phyloP scores from a whole-genome alignment of 2,888 invertebrate genomes.

The Drosophila rubida region DNA sequence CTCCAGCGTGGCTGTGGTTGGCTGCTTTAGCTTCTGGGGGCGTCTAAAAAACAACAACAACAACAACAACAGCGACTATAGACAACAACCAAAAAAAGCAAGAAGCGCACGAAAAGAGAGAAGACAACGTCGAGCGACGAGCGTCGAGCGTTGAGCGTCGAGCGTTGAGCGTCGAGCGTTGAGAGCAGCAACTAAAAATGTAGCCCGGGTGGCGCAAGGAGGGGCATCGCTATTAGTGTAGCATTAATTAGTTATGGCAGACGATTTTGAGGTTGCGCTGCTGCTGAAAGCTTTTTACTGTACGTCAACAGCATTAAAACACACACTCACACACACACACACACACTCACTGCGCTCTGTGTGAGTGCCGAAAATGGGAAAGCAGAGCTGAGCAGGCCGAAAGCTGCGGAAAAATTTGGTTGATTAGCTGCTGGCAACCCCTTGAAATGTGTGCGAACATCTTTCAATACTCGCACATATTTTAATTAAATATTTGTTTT shows the following conservation, averaged over 20 bases:
- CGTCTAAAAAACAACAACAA: conserved; percentile 50
- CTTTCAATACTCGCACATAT: conserved; percentile 54
- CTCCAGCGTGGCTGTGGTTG: conserved; percentile 74
- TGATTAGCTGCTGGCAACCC: conserved; percentile 38
- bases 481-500: conserved; percentile 77
- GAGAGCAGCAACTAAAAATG: conserved; percentile 9
- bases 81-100: conserved; percentile 11
- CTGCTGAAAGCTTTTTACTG: conserved; percentile 83
- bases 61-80: too few species aligned
- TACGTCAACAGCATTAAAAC: conserved; percentile 30
- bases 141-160: not conserved
- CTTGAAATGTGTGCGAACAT: conserved; percentile 27
- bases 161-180: not conserved
- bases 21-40: conserved; percentile 69
- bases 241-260: conserved; percentile 85
- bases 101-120: not conserved
- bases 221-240: conserved; percentile 77
- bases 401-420: conserved; percentile 14
- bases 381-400: conserved; percentile 1
- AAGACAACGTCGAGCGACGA: not conserved
- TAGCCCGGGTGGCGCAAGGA: conserved; percentile 11
- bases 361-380: conserved; percentile 9
- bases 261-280: conserved; percentile 83
- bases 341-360: not conserved
- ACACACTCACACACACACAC: too few species aligned